Evolutionary conservation across 2,888 invertebrate species (phyloP).

Genomic region (Caenorhabditis sp.): DNA sequence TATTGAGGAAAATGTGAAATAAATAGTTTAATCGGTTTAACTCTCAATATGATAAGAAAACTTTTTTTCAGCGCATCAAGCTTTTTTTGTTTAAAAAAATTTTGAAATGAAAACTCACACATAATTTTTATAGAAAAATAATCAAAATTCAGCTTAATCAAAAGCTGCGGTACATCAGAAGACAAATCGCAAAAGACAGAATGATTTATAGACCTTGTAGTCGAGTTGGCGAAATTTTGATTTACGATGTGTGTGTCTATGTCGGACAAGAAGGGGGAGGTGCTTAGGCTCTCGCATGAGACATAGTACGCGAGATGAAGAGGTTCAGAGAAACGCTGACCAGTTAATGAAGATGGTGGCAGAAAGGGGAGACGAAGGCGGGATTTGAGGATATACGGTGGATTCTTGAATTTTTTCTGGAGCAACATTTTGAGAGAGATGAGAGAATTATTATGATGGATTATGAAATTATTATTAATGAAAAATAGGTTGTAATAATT

Average conservation of each 20-base stretch:
- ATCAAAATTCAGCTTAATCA: background rate
- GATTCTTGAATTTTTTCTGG: constrained; percentile 2
- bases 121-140: background rate
- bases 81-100: background rate
- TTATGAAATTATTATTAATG: background rate
- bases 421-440: background rate
- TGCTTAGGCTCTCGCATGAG: background rate
- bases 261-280: constrained; percentile 22
- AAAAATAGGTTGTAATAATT: background rate
- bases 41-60: constrained; percentile 7
- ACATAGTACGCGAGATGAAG: constrained; percentile 7
- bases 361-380: constrained; percentile 2
- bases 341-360: background rate
- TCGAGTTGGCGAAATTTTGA: constrained; percentile 56
- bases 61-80: background rate
- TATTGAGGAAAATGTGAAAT: constrained; percentile 2
- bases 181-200: constrained; percentile 26
- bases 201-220: constrained; percentile 48
- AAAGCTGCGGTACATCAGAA: constrained; percentile 3
- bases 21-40: constrained; percentile 34
- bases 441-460: background rate
- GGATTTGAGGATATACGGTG: constrained; percentile 11
- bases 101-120: background rate
- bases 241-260: constrained; percentile 49
- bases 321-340: constrained; percentile 12